Evolutionary conservation across 2,113 vertebrate species (phyloP).

Genomic region (Alosa alosa): DNA sequence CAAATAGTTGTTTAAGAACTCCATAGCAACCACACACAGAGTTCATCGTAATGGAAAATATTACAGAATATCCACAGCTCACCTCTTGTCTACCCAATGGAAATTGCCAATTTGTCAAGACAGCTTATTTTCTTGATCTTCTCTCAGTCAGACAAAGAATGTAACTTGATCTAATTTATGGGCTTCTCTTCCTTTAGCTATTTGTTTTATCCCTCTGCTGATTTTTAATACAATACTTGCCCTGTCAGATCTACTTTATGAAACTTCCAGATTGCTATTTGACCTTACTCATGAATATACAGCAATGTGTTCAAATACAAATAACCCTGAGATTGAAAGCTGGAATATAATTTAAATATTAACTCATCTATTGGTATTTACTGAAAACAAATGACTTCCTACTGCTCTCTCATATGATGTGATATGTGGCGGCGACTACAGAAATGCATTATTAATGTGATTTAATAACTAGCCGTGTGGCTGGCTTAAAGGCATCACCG

Average conservation of each 20-base stretch:
- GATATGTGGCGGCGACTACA: conserved; percentile 24
- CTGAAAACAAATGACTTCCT: conserved; percentile 10
- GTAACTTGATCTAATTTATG: neutral
- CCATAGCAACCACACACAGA: neutral
- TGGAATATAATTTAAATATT: conserved; percentile 10
- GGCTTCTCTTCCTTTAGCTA: neutral
- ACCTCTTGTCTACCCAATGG: neutral
- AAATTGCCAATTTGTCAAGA: neutral
- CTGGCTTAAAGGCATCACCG: conserved; percentile 57
- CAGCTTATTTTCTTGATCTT: neutral
- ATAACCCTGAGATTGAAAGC: conserved; percentile 14
- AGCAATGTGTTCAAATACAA: neutral
- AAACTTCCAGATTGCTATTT: neutral
- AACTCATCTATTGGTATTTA: conserved; percentile 18
- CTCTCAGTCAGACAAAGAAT: neutral
- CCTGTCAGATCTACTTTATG: neutral
- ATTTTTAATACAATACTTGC: neutral
- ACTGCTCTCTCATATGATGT: neutral
- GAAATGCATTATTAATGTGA: conserved; percentile 60
- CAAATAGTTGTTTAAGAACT: conserved; percentile 6
- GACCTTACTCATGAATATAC: neutral
- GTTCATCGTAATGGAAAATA: conserved; percentile 4
- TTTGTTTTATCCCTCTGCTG: neutral
- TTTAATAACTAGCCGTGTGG: conserved; percentile 50
- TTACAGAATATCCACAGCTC: neutral